Evolutionary conservation across 2,113 vertebrate genomes (phyloP).

Genomic region (Diadophis punctatus): DNA sequence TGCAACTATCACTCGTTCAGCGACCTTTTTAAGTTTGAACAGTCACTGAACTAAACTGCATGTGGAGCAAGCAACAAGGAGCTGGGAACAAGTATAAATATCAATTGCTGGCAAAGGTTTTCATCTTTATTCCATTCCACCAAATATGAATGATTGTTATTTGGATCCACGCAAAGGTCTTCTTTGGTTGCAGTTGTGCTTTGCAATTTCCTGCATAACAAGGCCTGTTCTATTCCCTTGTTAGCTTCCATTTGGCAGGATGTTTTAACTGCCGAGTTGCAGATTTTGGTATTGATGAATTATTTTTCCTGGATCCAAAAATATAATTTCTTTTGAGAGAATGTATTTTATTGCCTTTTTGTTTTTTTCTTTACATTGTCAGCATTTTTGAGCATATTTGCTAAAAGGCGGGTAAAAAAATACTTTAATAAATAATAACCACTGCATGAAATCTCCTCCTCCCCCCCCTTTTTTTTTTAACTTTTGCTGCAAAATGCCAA

Average conservation of each 20-base stretch:
- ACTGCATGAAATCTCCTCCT: background rate
- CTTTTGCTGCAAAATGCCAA: background rate
- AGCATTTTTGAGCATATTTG: background rate
- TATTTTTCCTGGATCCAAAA: background rate
- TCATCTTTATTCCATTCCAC: background rate
- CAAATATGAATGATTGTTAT: background rate
- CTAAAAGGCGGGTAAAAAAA: background rate
- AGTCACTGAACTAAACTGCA: background rate
- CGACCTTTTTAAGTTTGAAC: background rate
- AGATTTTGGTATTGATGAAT: background rate
- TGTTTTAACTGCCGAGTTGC: background rate
- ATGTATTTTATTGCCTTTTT: background rate
- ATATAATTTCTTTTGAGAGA: background rate
- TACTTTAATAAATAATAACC: background rate
- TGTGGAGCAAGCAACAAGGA: background rate
- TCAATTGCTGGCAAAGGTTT: background rate
- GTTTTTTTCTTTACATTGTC: background rate
- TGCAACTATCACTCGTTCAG: background rate
- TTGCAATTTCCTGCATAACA: background rate
- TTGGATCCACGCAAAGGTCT: background rate
- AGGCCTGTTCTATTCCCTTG: background rate
- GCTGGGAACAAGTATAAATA: background rate
- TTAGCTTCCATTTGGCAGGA: background rate
- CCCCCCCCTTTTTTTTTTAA: background rate
- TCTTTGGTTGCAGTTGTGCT: background rate